Evolutionary conservation across 1,140 invertebrate species (phyloP).

Genomic region (Solenopsis invicta): DNA sequence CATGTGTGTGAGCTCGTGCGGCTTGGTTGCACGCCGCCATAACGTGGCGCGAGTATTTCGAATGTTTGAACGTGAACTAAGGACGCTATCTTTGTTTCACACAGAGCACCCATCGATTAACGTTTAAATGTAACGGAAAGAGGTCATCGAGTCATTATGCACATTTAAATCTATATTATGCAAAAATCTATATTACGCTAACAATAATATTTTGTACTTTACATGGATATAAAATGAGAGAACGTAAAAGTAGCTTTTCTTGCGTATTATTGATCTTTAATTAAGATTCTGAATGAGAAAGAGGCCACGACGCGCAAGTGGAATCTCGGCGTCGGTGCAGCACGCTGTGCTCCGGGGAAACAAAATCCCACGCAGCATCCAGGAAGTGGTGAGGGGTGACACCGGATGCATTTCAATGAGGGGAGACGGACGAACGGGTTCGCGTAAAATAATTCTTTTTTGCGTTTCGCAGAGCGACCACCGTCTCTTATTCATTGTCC

Average conservation of each 20-base stretch:
- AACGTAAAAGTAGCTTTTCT: neutral
- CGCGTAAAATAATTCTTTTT: constrained; percentile 79
- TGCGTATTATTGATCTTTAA: neutral
- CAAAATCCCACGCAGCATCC: constrained; percentile 79
- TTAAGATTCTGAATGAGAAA: constrained; percentile 1
- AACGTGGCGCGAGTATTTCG: constrained; percentile 61
- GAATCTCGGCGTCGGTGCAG: constrained; percentile 8
- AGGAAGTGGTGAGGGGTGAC: constrained; percentile 78
- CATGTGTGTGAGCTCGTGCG: neutral
- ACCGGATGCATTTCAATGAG: constrained; percentile 79
- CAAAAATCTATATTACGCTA: neutral
- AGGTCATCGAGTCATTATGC: neutral
- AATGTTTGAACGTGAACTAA: constrained; percentile 50
- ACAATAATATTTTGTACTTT: neutral
- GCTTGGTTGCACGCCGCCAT: constrained; percentile 29
- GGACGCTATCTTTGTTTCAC: neutral
- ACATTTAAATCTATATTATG: neutral
- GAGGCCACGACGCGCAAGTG: neutral
- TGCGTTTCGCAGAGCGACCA: constrained; percentile 67
- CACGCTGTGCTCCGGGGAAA: constrained; percentile 55
- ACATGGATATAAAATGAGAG: neutral
- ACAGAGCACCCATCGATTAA: too few species aligned
- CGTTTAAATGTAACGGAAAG: neutral
- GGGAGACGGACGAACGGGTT: constrained; percentile 75
- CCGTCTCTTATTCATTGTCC: constrained; percentile 69